A percentile compares a stretch with the other conserved stretches of the same genome.
These are phyloP conservation scores for Coregonus sp. DNA, from an alignment of 2,797 vertebrate species.

Conservation along the genomic window DNA sequence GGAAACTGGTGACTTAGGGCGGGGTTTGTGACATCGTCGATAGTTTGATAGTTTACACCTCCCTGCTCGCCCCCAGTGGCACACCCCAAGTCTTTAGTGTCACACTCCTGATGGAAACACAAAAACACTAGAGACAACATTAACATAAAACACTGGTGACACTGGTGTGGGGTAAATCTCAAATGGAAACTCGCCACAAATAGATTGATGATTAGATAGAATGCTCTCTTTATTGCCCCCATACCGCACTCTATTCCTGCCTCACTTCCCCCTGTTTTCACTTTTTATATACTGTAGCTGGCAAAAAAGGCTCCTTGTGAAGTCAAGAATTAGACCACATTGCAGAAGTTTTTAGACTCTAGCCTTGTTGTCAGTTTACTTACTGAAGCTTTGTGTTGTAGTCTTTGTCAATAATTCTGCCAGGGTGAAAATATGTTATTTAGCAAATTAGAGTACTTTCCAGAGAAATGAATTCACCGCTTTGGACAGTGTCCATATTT, in stretches of 20 bases:
- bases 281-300: background rate
- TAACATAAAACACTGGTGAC: too few species aligned
- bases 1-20: too few species aligned
- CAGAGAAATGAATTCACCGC: conserved; percentile 44
- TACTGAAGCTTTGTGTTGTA: background rate
- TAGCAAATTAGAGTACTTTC: conserved; percentile 38
- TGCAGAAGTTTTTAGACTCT: background rate
- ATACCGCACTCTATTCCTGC: background rate
- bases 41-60: too few species aligned
- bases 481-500: conserved; percentile 54
- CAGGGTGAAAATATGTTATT: background rate
- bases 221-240: background rate
- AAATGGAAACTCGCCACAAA: background rate
- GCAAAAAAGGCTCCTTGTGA: background rate
- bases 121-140: too few species aligned
- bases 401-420: background rate
- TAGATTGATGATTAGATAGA: background rate
- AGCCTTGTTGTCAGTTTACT: too few species aligned
- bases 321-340: background rate
- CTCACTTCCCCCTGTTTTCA: too few species aligned
- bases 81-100: too few species aligned
- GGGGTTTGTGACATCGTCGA: too few species aligned
- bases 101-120: too few species aligned
- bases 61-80: too few species aligned
- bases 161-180: too few species aligned